These are phyloP conservation scores for Galerucella calmariensis DNA, from an alignment of 2,888 invertebrate species.

Conservation along the genomic window DNA sequence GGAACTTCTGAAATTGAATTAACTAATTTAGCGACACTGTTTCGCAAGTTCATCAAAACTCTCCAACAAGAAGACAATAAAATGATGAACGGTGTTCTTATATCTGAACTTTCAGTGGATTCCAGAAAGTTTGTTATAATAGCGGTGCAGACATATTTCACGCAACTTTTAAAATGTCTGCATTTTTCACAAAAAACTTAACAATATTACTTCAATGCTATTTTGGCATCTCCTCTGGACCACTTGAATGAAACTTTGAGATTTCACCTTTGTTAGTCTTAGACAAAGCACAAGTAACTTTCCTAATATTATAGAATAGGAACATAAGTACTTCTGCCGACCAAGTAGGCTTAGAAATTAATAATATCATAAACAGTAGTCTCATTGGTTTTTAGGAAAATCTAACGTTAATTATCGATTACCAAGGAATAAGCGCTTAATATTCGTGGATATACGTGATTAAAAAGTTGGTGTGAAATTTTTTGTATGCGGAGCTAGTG, in stretches of 20 bases:
- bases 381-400: too few species aligned
- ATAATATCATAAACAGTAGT: neutral
- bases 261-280: slow-evolving; percentile 28
- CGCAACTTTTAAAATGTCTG: slow-evolving; percentile 48
- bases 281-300: slow-evolving; percentile 25
- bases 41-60: slow-evolving; percentile 45
- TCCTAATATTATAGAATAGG: slow-evolving; percentile 20
- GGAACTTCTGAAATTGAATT: slow-evolving; percentile 48
- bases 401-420: too few species aligned
- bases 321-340: slow-evolving; percentile 23
- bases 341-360: slow-evolving; percentile 5
- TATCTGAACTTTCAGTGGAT: slow-evolving; percentile 43
- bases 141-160: too few species aligned
- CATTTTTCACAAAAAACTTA: slow-evolving; percentile 45
- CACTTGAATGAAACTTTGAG: slow-evolving; percentile 37
- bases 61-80: slow-evolving; percentile 46
- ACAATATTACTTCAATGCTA: slow-evolving; percentile 44
- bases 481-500: too few species aligned
- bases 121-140: too few species aligned
- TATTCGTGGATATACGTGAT: too few species aligned
- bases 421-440: too few species aligned
- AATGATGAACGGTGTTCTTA: slow-evolving; percentile 50
- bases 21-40: slow-evolving; percentile 50
- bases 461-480: too few species aligned
- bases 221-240: slow-evolving; percentile 34